A percentile compares a stretch with the other conserved stretches of the same genome.
phyloP scores from a whole-genome alignment of 2,797 vertebrate genomes.

The Choloepus didactylus region DNA sequence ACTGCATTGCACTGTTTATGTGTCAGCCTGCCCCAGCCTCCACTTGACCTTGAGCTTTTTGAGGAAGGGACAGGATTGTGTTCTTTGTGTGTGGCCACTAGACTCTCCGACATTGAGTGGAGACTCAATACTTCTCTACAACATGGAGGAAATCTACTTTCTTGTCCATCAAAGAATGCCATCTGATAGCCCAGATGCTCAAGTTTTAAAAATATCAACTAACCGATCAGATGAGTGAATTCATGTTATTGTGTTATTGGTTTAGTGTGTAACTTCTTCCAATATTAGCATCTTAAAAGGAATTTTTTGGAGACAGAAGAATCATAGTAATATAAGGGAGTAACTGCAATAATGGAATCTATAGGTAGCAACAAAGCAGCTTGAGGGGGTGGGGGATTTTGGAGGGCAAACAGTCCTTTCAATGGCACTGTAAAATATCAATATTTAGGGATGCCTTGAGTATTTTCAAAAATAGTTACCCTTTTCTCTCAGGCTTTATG shows the following conservation, averaged over 20 bases:
- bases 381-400: not conserved
- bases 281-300: not conserved
- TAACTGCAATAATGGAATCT: not conserved
- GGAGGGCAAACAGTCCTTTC: not conserved
- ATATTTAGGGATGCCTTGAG: not conserved
- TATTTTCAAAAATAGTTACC: not conserved
- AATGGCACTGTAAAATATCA: not conserved
- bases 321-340: not conserved
- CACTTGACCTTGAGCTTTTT: constrained; percentile 28
- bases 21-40: not conserved
- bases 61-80: not conserved
- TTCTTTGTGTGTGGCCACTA: not conserved
- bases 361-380: not conserved
- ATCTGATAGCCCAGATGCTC: not conserved
- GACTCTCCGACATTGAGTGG: not conserved
- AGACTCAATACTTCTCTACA: constrained; percentile 2
- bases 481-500: not conserved
- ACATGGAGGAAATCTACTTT: not conserved
- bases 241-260: not conserved
- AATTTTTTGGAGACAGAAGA: not conserved
- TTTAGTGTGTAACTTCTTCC: constrained; percentile 13
- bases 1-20: not conserved
- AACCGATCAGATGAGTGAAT: constrained; percentile 25
- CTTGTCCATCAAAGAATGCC: not conserved
- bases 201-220: not conserved